A percentile compares a stretch with the other conserved stretches of the same genome.
Conservation (phyloP, 2,797 vertebrate genomes). For the Pachyuromys duprasi region DNA sequence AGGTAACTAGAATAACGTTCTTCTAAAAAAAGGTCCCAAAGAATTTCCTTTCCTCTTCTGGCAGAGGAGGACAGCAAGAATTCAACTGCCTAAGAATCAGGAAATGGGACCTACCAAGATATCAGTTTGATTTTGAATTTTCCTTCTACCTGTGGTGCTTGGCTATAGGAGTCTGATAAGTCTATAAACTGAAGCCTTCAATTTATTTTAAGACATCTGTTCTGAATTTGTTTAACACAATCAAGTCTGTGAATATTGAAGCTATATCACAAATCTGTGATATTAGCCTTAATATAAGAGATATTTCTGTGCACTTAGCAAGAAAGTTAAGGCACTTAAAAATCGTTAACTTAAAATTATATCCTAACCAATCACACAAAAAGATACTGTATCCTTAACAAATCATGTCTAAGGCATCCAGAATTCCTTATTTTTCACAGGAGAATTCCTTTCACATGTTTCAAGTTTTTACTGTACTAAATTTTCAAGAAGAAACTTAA, state of each 20-base stretch:
- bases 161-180: not conserved
- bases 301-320: slow-evolving; percentile 33
- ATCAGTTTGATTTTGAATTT: not conserved
- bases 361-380: slow-evolving; percentile 10
- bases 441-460: not conserved
- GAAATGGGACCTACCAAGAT: not conserved
- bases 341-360: slow-evolving; percentile 48
- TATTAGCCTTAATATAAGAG: slow-evolving; percentile 1
- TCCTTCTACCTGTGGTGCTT: not conserved
- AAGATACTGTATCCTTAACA: slow-evolving; percentile 45
- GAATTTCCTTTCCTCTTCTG: not conserved
- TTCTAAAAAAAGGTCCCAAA: not conserved
- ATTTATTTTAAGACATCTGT: not conserved
- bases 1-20: not conserved
- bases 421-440: slow-evolving; percentile 19
- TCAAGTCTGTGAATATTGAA: slow-evolving; percentile 2
- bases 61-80: not conserved
- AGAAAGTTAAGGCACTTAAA: slow-evolving; percentile 35
- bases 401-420: slow-evolving; percentile 5
- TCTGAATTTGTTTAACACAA: not conserved
- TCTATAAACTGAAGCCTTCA: not conserved
- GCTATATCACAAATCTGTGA: not conserved
- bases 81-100: not conserved
- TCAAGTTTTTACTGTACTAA: not conserved
- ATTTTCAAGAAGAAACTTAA: not conserved